phyloP scores from a whole-genome alignment of 2,888 invertebrate genomes.

The Idaea dimidiata region DNA sequence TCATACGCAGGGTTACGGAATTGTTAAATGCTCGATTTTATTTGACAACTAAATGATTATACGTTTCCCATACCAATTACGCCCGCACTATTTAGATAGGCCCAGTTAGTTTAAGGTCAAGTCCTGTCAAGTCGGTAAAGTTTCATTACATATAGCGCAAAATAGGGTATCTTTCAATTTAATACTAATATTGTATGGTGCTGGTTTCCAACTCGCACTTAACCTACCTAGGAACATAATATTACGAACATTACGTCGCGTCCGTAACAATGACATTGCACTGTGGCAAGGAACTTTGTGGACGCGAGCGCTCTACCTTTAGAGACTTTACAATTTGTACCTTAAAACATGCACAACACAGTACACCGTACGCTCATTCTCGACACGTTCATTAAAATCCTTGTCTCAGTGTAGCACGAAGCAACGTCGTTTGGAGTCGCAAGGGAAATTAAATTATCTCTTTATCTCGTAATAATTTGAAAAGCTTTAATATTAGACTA shows the following conservation, averaged over 20 bases:
- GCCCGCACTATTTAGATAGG: no score
- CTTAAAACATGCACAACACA: background rate
- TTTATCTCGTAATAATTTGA: conserved; percentile 31
- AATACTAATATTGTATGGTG: no score
- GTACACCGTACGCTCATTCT: background rate
- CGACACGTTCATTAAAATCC: background rate
- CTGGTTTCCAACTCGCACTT: background rate
- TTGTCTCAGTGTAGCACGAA: conserved; percentile 10
- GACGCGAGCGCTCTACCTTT: background rate
- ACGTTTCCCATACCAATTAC: no score
- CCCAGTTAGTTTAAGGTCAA: no score
- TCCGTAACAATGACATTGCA: conserved; percentile 6
- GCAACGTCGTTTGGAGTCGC: conserved; percentile 14
- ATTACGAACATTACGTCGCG: conserved; percentile 11
- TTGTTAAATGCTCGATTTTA: no score
- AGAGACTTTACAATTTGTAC: background rate
- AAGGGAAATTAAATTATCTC: conserved; percentile 32
- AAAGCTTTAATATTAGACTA: conserved; percentile 29
- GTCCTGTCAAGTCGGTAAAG: no score
- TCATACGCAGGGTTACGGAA: no score
- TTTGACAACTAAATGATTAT: no score
- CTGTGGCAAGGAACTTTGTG: background rate
- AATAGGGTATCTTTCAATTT: no score
- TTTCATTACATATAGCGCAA: no score
- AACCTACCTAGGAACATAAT: conserved; percentile 8